A percentile compares a stretch with the other conserved stretches of the same genome.
Evolutionary conservation across 92 coral and sea anemone genomes (phyloP).

Genomic region (Heliopora coerulea): DNA sequence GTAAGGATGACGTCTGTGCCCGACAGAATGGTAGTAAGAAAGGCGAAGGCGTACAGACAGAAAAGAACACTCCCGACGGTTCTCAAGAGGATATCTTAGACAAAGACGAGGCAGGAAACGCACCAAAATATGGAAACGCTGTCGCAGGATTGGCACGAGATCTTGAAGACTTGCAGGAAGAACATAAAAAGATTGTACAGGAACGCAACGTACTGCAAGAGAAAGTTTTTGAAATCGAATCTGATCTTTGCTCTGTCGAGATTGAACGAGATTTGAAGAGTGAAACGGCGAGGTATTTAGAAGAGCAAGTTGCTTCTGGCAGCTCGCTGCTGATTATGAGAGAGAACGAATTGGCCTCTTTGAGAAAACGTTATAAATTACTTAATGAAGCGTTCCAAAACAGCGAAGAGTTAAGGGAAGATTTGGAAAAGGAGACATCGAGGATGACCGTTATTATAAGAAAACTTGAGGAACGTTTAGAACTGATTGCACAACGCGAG

Average conservation of each 20-base stretch:
- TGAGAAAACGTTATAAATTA: constrained; percentile 23
- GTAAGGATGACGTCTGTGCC: too few relatives aligned
- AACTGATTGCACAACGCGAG: neutral
- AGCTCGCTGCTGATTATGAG: constrained; percentile 4
- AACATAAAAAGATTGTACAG: neutral
- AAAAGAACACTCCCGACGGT: neutral
- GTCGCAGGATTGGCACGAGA: neutral
- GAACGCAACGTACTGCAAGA: constrained; percentile 17
- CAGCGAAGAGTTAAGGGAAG: constrained; percentile 24
- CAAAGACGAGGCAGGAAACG: neutral
- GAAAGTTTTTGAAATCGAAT: constrained; percentile 22
- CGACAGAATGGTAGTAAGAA: neutral
- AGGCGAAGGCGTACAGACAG: neutral
- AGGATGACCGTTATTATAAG: constrained; percentile 1
- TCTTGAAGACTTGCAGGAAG: constrained; percentile 5
- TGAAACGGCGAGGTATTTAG: constrained; percentile 24
- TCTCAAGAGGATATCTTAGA: neutral
- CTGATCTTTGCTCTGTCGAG: constrained; percentile 32
- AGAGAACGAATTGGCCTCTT: constrained; percentile 27
- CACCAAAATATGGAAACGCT: neutral
- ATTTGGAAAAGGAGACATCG: constrained; percentile 28
- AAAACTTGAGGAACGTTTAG: constrained; percentile 30
- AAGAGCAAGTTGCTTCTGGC: constrained; percentile 21
- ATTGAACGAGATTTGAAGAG: constrained; percentile 30
- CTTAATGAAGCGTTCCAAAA: constrained; percentile 26